These are phyloP conservation scores for Apodemus speciosus DNA, from an alignment of 2,113 vertebrate genomes.

Conservation along the genomic window DNA sequence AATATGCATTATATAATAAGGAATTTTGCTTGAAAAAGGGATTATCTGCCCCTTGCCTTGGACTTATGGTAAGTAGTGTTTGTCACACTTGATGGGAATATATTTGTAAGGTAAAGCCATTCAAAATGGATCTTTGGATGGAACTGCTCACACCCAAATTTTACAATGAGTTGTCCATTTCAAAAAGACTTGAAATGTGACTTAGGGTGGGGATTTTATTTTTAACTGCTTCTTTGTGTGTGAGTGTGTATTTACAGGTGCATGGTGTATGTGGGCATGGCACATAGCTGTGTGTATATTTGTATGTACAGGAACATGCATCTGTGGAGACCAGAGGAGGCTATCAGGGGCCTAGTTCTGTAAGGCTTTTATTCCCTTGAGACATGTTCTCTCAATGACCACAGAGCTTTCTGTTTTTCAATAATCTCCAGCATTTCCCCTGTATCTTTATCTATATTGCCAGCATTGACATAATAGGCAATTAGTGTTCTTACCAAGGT, in stretches of 20 bases:
- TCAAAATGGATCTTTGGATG: background rate
- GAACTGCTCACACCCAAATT: rapidly evolving
- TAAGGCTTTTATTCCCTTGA: background rate
- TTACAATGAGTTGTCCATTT: background rate
- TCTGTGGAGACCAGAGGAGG: background rate
- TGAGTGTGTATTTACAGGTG: background rate
- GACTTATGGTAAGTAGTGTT: background rate
- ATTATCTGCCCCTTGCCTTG: background rate
- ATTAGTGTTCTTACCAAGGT: background rate
- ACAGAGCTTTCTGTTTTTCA: background rate
- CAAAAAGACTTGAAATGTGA: background rate
- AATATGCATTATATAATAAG: background rate
- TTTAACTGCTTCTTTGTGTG: background rate
- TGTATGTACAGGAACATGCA: background rate
- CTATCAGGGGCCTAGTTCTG: background rate
- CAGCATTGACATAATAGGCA: background rate
- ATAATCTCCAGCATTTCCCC: background rate
- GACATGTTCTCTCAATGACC: background rate
- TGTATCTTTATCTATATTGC: background rate
- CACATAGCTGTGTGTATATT: background rate
- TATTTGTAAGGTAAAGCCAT: background rate
- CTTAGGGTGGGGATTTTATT: background rate
- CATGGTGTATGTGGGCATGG: background rate
- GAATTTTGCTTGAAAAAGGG: background rate
- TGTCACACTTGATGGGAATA: background rate